Percentiles rank a stretch among this genome's conserved stretches.
Conservation (phyloP, 1,140 invertebrate genomes). For the Campoletis sonorensis region DNA sequence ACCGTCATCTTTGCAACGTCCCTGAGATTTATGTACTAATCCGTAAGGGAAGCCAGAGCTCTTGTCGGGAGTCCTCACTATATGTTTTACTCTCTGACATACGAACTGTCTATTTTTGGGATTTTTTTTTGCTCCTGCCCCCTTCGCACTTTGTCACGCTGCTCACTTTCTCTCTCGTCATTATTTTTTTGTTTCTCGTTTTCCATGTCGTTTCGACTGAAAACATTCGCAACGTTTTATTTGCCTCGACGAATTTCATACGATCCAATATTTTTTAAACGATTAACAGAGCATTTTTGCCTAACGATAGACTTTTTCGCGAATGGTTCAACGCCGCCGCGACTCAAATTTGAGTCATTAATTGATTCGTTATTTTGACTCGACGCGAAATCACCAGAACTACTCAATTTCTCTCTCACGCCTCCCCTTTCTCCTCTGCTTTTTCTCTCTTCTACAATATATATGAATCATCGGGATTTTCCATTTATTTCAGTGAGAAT, state of each 20-base stretch:
- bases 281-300: background rate
- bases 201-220: background rate
- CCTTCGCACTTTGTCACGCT: background rate
- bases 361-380: constrained; percentile 63
- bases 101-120: background rate
- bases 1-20: background rate
- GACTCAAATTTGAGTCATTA: constrained; percentile 52
- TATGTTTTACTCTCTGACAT: background rate
- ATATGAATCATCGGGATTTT: constrained; percentile 61
- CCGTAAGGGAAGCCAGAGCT: background rate
- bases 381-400: background rate
- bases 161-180: background rate
- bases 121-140: background rate
- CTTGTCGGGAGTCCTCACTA: background rate
- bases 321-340: background rate
- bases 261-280: background rate
- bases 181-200: background rate
- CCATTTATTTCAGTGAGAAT: constrained; percentile 49
- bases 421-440: background rate
- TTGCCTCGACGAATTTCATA: background rate
- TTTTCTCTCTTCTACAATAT: constrained; percentile 24
- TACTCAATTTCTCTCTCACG: background rate
- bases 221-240: background rate
- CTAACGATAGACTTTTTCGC: background rate
- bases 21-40: background rate